These are phyloP conservation scores for Chrosomus eos DNA, from an alignment of 2,797 vertebrate genomes.

Conservation along the genomic window DNA sequence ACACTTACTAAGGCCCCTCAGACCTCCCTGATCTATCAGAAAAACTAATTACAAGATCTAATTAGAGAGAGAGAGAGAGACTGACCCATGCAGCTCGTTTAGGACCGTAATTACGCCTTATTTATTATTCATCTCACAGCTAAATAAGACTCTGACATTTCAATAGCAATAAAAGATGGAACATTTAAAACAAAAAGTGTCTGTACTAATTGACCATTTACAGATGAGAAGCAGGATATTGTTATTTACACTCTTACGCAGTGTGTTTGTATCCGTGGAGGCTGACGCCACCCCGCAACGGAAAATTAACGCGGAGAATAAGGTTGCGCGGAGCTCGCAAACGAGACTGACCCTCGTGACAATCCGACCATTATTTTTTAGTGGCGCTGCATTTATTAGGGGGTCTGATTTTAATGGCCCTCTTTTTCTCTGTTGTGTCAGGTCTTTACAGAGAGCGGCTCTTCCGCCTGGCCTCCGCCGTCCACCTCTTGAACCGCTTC, in stretches of 20 bases:
- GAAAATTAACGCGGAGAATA: conserved; percentile 31
- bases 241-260: conserved; percentile 72
- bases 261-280: conserved; percentile 71
- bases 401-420: conserved; percentile 62
- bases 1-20: conserved; percentile 83
- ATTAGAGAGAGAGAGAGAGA: conserved; percentile 90
- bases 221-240: conserved; percentile 73
- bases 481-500: conserved; percentile 60
- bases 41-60: conserved; percentile 99
- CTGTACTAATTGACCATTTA: conserved; percentile 93
- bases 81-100: conserved; percentile 91
- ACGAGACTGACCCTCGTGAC: conserved; percentile 50
- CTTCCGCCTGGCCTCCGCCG: conserved; percentile 44
- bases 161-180: conserved; percentile 85
- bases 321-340: conserved; percentile 8
- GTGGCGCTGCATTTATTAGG: conserved; percentile 66
- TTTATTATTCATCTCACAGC: conserved; percentile 99
- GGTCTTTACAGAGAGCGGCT: conserved; percentile 49
- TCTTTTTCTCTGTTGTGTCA: conserved; percentile 55
- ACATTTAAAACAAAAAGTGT: conserved; percentile 79
- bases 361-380: conserved; percentile 62
- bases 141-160: conserved; percentile 99
- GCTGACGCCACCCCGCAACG: conserved; percentile 57
- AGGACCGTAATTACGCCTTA: conserved; percentile 98
- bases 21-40: conserved; percentile 93